Evolutionary conservation across 1,140 invertebrate species (phyloP).

Genomic region (Pseudomyrmex concolor): DNA sequence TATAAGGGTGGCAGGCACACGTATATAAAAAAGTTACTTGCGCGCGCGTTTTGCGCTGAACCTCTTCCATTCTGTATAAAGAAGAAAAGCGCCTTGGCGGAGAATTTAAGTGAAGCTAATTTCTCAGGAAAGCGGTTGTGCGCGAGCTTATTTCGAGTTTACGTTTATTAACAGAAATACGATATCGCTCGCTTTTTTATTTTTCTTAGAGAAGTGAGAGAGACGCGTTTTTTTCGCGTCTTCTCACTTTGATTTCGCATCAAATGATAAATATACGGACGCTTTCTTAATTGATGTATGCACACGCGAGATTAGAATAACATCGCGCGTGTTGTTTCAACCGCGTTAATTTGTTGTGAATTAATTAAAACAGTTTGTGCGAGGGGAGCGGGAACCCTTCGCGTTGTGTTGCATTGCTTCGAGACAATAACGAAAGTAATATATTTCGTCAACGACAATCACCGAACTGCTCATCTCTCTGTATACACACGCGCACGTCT

Average conservation of each 20-base stretch:
- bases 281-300: constrained; percentile 22
- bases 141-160: constrained; percentile 56
- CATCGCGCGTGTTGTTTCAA: constrained; percentile 62
- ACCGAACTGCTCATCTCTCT: constrained; percentile 57
- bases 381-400: constrained; percentile 39
- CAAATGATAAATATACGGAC: not conserved
- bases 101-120: constrained; percentile 70
- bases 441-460: constrained; percentile 74
- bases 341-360: constrained; percentile 72
- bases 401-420: constrained; percentile 55
- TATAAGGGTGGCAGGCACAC: constrained; percentile 53
- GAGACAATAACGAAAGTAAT: constrained; percentile 76
- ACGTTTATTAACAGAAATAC: constrained; percentile 59
- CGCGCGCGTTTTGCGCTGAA: constrained; percentile 45
- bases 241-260: not conserved
- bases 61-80: constrained; percentile 23
- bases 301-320: constrained; percentile 26
- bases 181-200: constrained; percentile 15
- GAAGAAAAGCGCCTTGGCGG: constrained; percentile 46
- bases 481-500: constrained; percentile 54
- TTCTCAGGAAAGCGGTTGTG: constrained; percentile 57
- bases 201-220: not conserved
- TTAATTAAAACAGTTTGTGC: constrained; percentile 76
- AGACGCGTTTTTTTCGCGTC: constrained; percentile 20
- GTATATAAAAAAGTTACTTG: constrained; percentile 66